Evolutionary conservation across 1,140 invertebrate species (phyloP).

Genomic region (Drosophila kanapiae): DNA sequence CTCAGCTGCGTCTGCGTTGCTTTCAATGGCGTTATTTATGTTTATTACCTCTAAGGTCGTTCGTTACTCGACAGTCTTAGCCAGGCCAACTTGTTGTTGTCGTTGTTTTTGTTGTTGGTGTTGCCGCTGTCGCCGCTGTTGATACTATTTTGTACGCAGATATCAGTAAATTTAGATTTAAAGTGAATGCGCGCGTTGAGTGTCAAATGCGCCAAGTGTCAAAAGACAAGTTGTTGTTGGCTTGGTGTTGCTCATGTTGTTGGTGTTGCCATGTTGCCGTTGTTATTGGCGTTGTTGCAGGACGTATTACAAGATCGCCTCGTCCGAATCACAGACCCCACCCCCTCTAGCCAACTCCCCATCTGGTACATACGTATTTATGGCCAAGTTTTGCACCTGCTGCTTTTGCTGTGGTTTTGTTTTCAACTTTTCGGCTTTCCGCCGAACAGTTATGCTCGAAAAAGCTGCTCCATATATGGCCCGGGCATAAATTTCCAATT

Average conservation of each 20-base stretch:
- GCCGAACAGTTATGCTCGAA: conserved; percentile 68
- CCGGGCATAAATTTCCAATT: conserved; percentile 80
- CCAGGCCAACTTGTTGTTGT: conserved; percentile 65
- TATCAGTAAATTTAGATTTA: conserved; percentile 85
- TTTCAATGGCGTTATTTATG: conserved; percentile 85
- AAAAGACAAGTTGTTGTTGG: conserved; percentile 69
- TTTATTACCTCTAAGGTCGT: conserved; percentile 85
- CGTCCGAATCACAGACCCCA: conserved; percentile 17
- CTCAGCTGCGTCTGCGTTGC: conserved; percentile 70
- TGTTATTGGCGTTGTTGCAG: conserved; percentile 52
- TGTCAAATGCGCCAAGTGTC: conserved; percentile 84
- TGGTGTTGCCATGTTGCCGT: conserved; percentile 41
- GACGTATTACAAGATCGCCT: conserved; percentile 53
- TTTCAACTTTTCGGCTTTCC: conserved; percentile 50
- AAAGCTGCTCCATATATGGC: conserved; percentile 67
- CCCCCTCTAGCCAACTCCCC: background rate
- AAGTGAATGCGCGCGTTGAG: conserved; percentile 85
- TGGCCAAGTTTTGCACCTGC: conserved; percentile 50
- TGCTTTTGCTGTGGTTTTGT: conserved; percentile 47
- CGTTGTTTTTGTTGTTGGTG: conserved; percentile 44
- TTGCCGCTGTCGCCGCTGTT: conserved; percentile 79
- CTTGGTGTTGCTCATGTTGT: conserved; percentile 12
- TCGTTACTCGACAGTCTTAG: conserved; percentile 77
- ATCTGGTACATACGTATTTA: conserved; percentile 15
- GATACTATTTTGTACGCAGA: conserved; percentile 84